phyloP scores from a whole-genome alignment of 2,113 vertebrate genomes.

The Pelmatolapia mariae region DNA sequence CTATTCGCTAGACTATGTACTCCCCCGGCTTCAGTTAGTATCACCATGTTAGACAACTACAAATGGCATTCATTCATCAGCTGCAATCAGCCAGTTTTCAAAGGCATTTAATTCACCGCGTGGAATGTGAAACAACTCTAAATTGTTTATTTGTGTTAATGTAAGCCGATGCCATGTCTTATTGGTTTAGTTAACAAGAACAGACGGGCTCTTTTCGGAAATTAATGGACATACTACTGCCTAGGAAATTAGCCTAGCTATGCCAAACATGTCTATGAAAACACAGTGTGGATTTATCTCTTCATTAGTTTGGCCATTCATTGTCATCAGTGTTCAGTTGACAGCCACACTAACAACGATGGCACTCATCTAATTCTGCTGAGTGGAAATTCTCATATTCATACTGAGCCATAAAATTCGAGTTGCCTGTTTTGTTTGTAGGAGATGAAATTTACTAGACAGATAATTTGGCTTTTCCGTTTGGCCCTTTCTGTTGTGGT shows the following conservation, averaged over 20 bases:
- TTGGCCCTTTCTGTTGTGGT: background rate
- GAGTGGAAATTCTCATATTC: conserved; percentile 38
- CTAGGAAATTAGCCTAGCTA: conserved; percentile 49
- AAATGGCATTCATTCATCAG: background rate
- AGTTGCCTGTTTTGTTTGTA: conserved; percentile 5
- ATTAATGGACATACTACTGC: conserved; percentile 41
- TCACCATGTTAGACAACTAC: background rate
- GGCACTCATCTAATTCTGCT: conserved; percentile 43
- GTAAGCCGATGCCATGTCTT: conserved; percentile 20
- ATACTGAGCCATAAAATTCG: conserved; percentile 31
- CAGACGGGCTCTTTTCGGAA: conserved; percentile 23
- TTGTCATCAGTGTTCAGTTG: conserved; percentile 27
- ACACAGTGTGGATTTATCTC: conserved; percentile 51
- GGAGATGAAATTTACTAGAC: conserved; percentile 37
- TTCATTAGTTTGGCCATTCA: conserved; percentile 43
- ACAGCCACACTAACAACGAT: conserved; percentile 22
- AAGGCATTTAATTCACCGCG: background rate
- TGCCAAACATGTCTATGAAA: conserved; percentile 56
- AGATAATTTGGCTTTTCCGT: conserved; percentile 29
- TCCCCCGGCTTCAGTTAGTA: background rate
- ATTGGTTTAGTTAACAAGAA: conserved; percentile 46
- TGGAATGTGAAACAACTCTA: conserved; percentile 21
- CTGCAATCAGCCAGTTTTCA: background rate
- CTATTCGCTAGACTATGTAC: background rate
- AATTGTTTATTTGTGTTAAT: conserved; percentile 41